These are phyloP conservation scores for Pycnomerus fuliginosus DNA, from an alignment of 2,888 invertebrate species.

Conservation along the genomic window DNA sequence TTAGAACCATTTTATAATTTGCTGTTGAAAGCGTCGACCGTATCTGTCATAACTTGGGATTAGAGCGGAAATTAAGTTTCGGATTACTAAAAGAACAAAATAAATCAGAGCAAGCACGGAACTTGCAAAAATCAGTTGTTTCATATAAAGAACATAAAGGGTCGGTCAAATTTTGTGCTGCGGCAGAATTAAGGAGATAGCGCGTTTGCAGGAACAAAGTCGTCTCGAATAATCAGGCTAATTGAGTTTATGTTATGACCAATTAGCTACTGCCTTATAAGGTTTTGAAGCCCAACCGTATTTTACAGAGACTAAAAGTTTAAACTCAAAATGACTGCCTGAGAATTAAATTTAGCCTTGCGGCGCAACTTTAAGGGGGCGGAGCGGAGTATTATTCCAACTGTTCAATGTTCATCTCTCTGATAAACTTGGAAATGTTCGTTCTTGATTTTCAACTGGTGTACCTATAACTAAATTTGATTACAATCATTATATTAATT, in stretches of 20 bases:
- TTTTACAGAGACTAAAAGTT: constrained; percentile 40
- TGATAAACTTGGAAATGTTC: constrained; percentile 36
- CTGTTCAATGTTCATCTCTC: constrained; percentile 35
- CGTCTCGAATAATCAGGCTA: constrained; percentile 37
- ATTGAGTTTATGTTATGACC: constrained; percentile 43
- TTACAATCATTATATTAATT: constrained; percentile 41
- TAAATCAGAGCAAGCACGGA: too few species aligned
- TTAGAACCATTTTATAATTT: too few species aligned
- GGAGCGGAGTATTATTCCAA: constrained; percentile 32
- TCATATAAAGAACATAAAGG: too few species aligned
- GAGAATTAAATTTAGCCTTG: constrained; percentile 39
- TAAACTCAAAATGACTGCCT: constrained; percentile 39
- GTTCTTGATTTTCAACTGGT: constrained; percentile 28
- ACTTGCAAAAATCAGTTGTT: too few species aligned
- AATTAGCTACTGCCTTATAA: constrained; percentile 42
- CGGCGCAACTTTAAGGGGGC: constrained; percentile 24
- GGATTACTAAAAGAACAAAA: too few species aligned
- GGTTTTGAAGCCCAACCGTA: constrained; percentile 37
- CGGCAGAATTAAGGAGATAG: constrained; percentile 16
- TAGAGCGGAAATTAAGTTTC: too few species aligned
- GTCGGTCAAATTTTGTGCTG: too few species aligned
- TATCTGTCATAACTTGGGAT: too few species aligned
- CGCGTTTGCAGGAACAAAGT: constrained; percentile 15
- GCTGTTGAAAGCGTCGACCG: too few species aligned
- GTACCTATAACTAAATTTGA: constrained; percentile 28